Evolutionary conservation across 2,797 vertebrate species (phyloP).

Genomic region (Phoeniculus purpureus): DNA sequence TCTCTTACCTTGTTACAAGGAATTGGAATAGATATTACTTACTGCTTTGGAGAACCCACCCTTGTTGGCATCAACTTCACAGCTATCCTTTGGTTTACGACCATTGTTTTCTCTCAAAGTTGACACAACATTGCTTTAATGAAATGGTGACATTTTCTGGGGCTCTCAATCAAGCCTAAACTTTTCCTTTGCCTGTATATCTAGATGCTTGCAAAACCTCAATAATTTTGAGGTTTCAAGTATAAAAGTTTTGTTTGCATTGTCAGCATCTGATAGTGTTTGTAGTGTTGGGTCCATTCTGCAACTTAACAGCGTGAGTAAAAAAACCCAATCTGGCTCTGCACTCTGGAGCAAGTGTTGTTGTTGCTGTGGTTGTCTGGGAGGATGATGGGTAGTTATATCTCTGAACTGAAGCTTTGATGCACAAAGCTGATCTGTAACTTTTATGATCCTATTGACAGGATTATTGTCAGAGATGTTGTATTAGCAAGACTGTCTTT

Average conservation of each 20-base stretch:
- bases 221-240: not conserved
- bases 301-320: not conserved
- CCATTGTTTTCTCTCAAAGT: not conserved
- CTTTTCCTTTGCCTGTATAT: not conserved
- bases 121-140: not conserved
- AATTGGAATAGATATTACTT: not conserved
- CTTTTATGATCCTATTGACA: not conserved
- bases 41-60: not conserved
- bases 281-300: not conserved
- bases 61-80: not conserved
- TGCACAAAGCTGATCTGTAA: not conserved
- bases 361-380: not conserved
- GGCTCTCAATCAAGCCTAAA: not conserved
- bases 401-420: not conserved
- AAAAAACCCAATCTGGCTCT: not conserved
- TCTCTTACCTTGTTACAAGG: not conserved
- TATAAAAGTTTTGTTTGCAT: accelerated
- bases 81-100: not conserved
- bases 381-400: not conserved
- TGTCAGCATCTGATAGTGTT: not conserved
- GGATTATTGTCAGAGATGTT: not conserved
- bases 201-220: not conserved
- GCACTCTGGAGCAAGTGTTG: not conserved
- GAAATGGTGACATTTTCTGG: not conserved
- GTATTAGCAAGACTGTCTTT: not conserved